Base-by-base conservation (phyloP, 2,888 invertebrate species). In the Vannuccia rotundouncinata region DNA sequence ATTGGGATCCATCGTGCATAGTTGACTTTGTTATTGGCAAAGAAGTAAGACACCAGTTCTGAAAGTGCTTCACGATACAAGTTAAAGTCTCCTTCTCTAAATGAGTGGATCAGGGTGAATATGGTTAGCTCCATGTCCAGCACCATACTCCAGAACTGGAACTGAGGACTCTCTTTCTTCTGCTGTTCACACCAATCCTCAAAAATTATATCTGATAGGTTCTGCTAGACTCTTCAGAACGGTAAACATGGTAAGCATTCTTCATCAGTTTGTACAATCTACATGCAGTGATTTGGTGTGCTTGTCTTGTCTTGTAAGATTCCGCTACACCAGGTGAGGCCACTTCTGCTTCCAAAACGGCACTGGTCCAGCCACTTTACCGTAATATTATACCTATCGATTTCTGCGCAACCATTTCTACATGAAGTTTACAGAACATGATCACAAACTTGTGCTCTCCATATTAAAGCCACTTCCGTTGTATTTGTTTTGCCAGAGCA, bases 1-100 rank as follows among this genome's bases (percentile, higher is more conserved):
- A 84, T 77, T 10, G 83, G 82, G 5, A 84, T 73, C 83, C 84
- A 84, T 17, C 84, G 78, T 2, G 83, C 82, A 82, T 84, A 84
- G 80, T 83, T 81, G 0, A 81, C 78, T 74, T 82, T 81, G 80
- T 84, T 82, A 60, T 81, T 81, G 22, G 83, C 83, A 82, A 84
- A 83, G 25, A 66, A n/a, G 25, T 66, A 66, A n/a, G 66, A 27
- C 17, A 66, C 66, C 66, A 66, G 25, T 13, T 66, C 66, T 66
- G 66, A 66, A 22, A 66, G 66, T 5, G 66, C 66, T 66, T 66
- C 66, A n/a, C 10, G 22, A 22, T 66, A 66, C 66, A 66, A 22
- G 66, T 66, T 66, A 22, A 66, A 66, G 66, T 66, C 66, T 66
- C 66, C 66, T n/a, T 66, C 66, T 66, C 66, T 66, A 27, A 66